Base-by-base conservation (phyloP, 2,797 vertebrate genomes). In the Lateolabrax maculatus region DNA sequence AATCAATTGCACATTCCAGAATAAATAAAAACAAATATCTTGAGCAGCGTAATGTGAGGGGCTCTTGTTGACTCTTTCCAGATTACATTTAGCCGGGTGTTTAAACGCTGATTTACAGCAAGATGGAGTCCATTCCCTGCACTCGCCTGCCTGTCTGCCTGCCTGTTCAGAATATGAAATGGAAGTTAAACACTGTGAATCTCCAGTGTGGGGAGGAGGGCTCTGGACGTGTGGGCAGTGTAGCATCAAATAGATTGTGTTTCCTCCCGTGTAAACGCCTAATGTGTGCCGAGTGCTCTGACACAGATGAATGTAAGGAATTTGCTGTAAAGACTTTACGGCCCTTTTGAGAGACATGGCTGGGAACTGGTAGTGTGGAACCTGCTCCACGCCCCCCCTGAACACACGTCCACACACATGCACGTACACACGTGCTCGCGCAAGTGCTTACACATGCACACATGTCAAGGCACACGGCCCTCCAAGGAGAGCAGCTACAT, bases 181-280 rank as follows among this genome's bases (percentile, higher is more conserved):
- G 91, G 90, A 94, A 95, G 93, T 95, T 93, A 95, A 94, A 94
- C 93, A 92, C 91, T 91, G 92, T 90, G 92, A 92, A 90, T 94
- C 91, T 92, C 90, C 86, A 74, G 92, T 60, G 87, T 84, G 92
- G 84, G 90, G 90, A 90, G 92, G 91, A 91, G 88, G 84, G 90
- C 87, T 91, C 86, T 89, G 92, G 93, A 93, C 92, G 93, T 93
- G 94, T 94, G 95, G 92, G 93, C 94, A 95, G 93, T 88, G 93
- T 95, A 94, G 94, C 95, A 95, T 96, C 94, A 95, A 95, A 96
- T 95, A 93, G 95, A 95, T 94, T 95, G 94, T 94, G 95, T 95
- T 95, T 95, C 94, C 94, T 95, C 92, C 87, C 91, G 94, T 95
- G 95, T 95, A 94, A 95, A 94, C 77, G 93, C 92, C 90, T 95